phyloP scores from a whole-genome alignment of 2,888 invertebrate species.

The Latrodectus elegans region DNA sequence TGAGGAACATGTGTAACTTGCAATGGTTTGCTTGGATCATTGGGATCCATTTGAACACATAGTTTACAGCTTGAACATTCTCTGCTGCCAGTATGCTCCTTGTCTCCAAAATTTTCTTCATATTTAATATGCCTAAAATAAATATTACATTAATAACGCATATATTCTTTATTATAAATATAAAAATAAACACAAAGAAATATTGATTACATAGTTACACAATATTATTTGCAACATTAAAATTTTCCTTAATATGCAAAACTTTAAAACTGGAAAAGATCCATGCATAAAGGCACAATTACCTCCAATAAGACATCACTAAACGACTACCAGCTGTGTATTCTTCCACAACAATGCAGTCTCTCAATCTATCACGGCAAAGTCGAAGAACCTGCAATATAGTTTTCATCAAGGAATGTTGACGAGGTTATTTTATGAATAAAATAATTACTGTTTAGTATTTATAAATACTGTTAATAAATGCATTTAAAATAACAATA shows the following conservation, averaged over 20 bases:
- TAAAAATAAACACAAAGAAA: too few relatives aligned
- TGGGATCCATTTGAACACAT: constrained; percentile 89
- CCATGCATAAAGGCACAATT: constrained; percentile 45
- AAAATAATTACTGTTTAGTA: not conserved
- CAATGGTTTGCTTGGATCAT: constrained; percentile 85
- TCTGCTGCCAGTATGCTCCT: constrained; percentile 23
- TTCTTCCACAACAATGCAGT: constrained; percentile 80
- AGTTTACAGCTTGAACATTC: constrained; percentile 83
- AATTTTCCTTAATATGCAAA: too few relatives aligned
- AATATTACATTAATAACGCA: not conserved
- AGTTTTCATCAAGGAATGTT: constrained; percentile 73
- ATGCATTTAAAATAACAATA: constrained; percentile 1
- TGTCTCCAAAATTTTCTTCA: constrained; percentile 33
- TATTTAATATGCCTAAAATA: not conserved
- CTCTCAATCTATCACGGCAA: constrained; percentile 89
- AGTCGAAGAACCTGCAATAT: constrained; percentile 90
- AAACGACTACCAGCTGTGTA: constrained; percentile 91
- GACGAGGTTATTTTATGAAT: constrained; percentile 61
- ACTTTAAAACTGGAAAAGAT: too few relatives aligned
- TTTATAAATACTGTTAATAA: not conserved
- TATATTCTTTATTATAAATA: too few relatives aligned
- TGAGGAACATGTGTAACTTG: constrained; percentile 77
- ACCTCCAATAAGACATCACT: constrained; percentile 97
- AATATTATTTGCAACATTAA: too few relatives aligned
- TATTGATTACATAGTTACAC: too few relatives aligned